A percentile compares a stretch with the other conserved stretches of the same genome.
Conservation (phyloP, 1,140 invertebrate species). For the Chionoecetes opilio region DNA sequence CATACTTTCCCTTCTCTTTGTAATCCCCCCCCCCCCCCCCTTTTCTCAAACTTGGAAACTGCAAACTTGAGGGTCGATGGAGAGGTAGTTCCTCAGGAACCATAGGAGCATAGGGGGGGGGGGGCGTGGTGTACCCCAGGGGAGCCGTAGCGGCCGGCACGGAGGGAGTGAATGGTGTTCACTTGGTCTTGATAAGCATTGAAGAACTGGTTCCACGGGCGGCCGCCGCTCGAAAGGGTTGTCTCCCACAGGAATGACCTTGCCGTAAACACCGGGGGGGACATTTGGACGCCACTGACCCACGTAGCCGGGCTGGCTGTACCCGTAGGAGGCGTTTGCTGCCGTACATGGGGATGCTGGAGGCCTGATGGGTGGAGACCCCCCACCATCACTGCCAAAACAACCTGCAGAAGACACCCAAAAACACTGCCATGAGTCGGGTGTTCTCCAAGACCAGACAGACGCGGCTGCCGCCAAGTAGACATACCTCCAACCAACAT, state of each 20-base stretch:
- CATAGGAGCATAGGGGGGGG: no score
- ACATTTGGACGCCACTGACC: no score
- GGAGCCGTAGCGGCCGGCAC: not conserved
- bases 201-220: slow-evolving; percentile 69
- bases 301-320: slow-evolving; percentile 57
- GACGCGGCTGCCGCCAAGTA: no score
- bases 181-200: slow-evolving; percentile 57
- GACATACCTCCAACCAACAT: no score
- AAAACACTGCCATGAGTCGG: no score
- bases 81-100: no score
- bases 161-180: not conserved
- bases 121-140: no score
- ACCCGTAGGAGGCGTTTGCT: slow-evolving; percentile 8
- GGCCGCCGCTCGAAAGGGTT: slow-evolving; percentile 69
- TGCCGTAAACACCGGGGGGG: slow-evolving; percentile 72
- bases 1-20: no score
- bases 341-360: not conserved
- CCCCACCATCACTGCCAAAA: slow-evolving; percentile 66
- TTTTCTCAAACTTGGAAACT: no score
- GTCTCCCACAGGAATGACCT: slow-evolving; percentile 64
- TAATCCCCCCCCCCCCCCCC: no score
- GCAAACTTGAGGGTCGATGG: no score
- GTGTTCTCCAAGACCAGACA: no score
- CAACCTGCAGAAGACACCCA: slow-evolving; percentile 51
- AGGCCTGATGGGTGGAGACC: slow-evolving; percentile 47